Evolutionary conservation across 35 echinoderm and acorn worm genomes (phyloP).

Genomic region (Anneissia japonica): DNA sequence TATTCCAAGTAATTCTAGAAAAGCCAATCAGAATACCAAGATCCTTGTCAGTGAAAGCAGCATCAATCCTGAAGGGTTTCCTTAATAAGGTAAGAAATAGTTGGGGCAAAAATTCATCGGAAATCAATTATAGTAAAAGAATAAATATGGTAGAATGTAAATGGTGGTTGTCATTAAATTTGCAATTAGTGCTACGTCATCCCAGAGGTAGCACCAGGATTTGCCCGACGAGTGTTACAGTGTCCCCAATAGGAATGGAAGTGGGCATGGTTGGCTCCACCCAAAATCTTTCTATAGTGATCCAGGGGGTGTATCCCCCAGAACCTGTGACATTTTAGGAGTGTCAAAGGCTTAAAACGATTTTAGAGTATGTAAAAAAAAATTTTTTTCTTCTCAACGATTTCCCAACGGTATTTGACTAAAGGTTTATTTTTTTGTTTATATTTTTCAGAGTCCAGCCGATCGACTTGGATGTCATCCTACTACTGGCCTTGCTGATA

Average conservation of each 20-base stretch:
- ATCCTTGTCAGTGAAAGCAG: slow-evolving; percentile 87
- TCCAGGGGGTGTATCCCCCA: neutral
- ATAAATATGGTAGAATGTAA: too few species aligned
- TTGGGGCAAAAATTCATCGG: too few species aligned
- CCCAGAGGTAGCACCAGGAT: too few species aligned
- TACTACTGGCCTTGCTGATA: slow-evolving; percentile 88
- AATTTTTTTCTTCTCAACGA: too few species aligned
- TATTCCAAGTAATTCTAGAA: slow-evolving; percentile 97
- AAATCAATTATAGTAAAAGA: too few species aligned
- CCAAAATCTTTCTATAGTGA: neutral
- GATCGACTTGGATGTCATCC: slow-evolving; percentile 94
- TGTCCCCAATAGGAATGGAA: too few species aligned
- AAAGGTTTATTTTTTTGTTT: slow-evolving; percentile 19
- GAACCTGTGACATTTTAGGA: neutral
- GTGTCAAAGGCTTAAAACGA: too few species aligned
- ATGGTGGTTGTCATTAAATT: too few species aligned
- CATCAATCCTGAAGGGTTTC: slow-evolving; percentile 96
- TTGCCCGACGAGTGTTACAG: too few species aligned
- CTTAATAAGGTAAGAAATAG: slow-evolving; percentile 98
- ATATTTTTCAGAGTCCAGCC: slow-evolving; percentile 63
- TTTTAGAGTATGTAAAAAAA: too few species aligned
- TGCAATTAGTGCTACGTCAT: too few species aligned
- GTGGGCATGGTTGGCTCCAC: neutral
- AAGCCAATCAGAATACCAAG: slow-evolving; percentile 98
- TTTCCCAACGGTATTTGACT: too few species aligned